Evolutionary conservation across 2,888 invertebrate species (phyloP), one percentile per base, ranked within the genome.

Genomic region (Scrobipalpa costella): DNA sequence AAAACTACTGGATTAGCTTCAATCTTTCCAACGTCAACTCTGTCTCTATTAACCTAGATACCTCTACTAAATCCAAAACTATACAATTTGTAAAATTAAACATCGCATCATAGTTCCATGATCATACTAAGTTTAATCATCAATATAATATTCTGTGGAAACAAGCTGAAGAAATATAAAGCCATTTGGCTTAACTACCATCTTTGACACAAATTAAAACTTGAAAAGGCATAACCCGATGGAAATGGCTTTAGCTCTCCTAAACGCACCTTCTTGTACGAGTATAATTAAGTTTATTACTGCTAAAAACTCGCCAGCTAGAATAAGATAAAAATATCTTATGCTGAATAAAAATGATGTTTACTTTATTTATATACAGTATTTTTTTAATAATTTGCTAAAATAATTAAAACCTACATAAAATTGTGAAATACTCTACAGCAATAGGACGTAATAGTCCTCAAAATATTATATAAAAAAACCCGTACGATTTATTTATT

Each of bases 281-380:
- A 38, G 64, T 47, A 73, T 79, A 80, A 80, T 84, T 84, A 80
- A 81, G 83, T 84, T 84, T 84, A 85, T 83, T 81, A 78, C 78
- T 70, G 70, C 77, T 76, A 80, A 79, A 79, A 79, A 78, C 71
- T 77, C 70, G 17, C 34, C 33, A 8, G 19, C 40, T 57, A 11
- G 40, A 38, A 21, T 57, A 36, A 17, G 50, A 52, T 17, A n/a
- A 47, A 47, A 33, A 47, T 60, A 15, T 57, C 5, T 57, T 17
- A 21, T 55, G 55, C 13, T 40, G 40, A 13, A 40, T 40, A 40
- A 40, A 38, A 38, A 38, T 38, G 38, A n/a, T n/a, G n/a, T n/a
- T n/a, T n/a, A n/a, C n/a, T n/a, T n/a, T n/a, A n/a, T n/a, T n/a
- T n/a, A n/a, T n/a, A n/a, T n/a, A n/a, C n/a, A n/a, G n/a, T n/a